A percentile compares a stretch with the other conserved stretches of the same genome.
phyloP scores from a whole-genome alignment of 2,888 invertebrate species.

The Acrobasis repandana region DNA sequence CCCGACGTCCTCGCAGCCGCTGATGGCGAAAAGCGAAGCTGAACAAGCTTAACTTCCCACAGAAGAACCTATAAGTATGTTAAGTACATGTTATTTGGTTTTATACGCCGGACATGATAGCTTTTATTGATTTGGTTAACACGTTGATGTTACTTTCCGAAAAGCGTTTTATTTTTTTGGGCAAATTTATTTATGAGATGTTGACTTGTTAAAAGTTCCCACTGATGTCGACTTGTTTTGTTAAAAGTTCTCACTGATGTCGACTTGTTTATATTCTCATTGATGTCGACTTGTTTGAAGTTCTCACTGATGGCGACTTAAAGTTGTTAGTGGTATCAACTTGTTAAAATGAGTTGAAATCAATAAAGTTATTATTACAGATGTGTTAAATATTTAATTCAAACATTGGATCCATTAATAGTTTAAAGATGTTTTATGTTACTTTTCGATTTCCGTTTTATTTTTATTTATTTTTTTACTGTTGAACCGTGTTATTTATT shows the following conservation, averaged over 20 bases:
- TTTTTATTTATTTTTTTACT: neutral
- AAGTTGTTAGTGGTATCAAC: too few relatives aligned
- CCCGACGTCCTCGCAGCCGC: conserved; percentile 63
- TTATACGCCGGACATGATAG: conserved; percentile 1
- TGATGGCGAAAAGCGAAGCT: conserved; percentile 52
- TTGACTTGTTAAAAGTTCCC: neutral
- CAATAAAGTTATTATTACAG: too few relatives aligned
- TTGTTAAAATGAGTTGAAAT: too few relatives aligned
- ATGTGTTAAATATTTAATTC: too few relatives aligned
- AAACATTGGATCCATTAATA: too few relatives aligned
- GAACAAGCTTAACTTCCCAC: conserved; percentile 1
- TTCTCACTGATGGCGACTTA: too few relatives aligned
- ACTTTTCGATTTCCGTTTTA: neutral
- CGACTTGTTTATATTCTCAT: too few relatives aligned
- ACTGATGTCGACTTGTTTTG: neutral
- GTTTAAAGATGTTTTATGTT: too few relatives aligned
- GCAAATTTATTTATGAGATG: neutral
- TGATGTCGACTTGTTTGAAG: too few relatives aligned
- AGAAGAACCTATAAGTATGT: neutral
- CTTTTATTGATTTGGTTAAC: neutral
- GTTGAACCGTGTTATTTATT: neutral
- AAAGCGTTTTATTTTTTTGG: neutral
- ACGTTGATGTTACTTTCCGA: neutral
- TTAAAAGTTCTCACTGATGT: too few relatives aligned
- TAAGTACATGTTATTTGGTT: neutral